phyloP scores from a whole-genome alignment of 2,888 invertebrate species.

The Frankliniella fusca region DNA sequence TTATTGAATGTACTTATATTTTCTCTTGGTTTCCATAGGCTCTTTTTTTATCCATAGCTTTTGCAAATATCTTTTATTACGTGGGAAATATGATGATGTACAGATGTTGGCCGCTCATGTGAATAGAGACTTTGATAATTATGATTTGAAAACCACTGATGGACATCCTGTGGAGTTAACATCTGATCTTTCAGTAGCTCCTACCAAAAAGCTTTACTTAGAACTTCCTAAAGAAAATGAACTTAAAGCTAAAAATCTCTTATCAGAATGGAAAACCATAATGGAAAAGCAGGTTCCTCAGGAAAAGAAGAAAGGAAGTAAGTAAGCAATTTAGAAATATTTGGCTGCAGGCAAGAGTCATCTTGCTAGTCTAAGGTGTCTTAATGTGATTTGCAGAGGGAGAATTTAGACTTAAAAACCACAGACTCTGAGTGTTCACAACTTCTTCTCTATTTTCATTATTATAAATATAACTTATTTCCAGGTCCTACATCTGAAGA shows the following conservation, averaged over 20 bases:
- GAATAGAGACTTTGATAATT: background rate
- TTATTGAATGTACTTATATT: background rate
- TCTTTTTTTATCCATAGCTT: slow-evolving; percentile 4
- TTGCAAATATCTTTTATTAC: background rate
- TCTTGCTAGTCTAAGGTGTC: background rate
- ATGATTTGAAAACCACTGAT: background rate
- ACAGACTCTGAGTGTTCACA: background rate
- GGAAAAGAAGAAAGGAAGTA: background rate
- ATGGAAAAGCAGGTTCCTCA: no score
- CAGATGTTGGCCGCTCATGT: background rate
- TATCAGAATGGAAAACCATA: background rate
- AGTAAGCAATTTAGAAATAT: background rate
- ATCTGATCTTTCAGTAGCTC: background rate
- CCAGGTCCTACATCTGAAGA: background rate
- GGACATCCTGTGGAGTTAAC: background rate
- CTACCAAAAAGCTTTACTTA: background rate
- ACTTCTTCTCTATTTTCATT: background rate
- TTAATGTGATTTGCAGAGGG: background rate
- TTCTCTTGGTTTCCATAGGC: background rate
- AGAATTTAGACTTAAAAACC: background rate
- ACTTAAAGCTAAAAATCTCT: background rate
- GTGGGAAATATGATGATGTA: background rate
- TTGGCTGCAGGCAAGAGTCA: background rate
- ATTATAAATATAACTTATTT: background rate
- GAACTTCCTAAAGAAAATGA: background rate